Base-by-base conservation (phyloP, 2,797 vertebrate genomes). In the Rhincodon typus region DNA sequence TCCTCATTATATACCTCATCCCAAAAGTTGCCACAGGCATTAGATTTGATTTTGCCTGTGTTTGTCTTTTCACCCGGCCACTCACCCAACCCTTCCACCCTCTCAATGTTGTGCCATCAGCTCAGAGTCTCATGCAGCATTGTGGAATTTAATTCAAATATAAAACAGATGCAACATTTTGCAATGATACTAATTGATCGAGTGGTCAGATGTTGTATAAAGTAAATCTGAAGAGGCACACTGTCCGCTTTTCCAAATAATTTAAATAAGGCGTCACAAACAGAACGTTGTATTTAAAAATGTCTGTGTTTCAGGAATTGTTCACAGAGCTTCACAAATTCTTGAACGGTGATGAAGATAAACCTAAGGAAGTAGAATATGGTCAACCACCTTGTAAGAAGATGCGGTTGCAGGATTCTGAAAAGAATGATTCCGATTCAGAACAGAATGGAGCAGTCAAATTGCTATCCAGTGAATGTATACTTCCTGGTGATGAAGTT, bases 361-460 rank as follows among this genome's bases (percentile, higher is more conserved):
- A 96, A 91, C 95, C 96, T 96, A 97, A 97, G 1, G 46, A 90
- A 96, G 96, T n/a, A 19, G 79, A 96, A 34, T 96, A 96, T 1
- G 74, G n/a, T 34, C 97, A 97, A 42, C 98, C 98, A 0, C 98
- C 98, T 0, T 97, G 96, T 96, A 99, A 99, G 97, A 98, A 97
- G 96, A 96, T 97, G 27, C 98, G 97, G 96, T 97, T 98, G 3
- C 97, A 98, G 6, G 94, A 94, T 0, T 4, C 30, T 0, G 96
- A 96, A 53, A 96, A 96, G 95, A 91, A 87, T 0, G 62, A 79
- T 25, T 96, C 53, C 46, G 96, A 96, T 50, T 25, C 91, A 70
- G 97, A 95, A 77, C 96, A 96, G 96, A 97, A 97, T 42, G 97
- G 97, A 70, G 97, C 93, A 0, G 6, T 95, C 0, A 96, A 74